Evolutionary conservation across 2,888 invertebrate genomes (phyloP), one percentile per base, ranked within the genome.

Genomic region (Melinaea menophilus): DNA sequence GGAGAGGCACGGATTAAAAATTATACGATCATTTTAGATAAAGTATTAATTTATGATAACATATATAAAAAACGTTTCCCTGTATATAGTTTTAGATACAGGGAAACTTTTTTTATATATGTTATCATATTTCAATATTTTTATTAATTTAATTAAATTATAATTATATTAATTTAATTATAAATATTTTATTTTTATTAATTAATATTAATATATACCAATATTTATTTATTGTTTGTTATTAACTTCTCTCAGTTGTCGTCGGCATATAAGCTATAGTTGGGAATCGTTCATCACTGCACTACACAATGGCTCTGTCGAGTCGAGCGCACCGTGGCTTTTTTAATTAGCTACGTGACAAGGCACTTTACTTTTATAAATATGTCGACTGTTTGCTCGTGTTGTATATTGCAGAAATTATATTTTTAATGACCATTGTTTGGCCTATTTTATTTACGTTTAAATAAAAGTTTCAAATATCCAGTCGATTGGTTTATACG

Each of bases 281-380:
- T 51, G 51, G 31, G 31, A 31, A 51, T 31, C 51, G 51, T 51
- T 51, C 51, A 51, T 51, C 48, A 48, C 3, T 51, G 51, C 51
- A 51, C 51, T 31, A 51, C 31, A 51, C 51, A 51, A 51, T 51
- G 51, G 51, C 51, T 51, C 31, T 51, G 51, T 51, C 31, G 51
- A 51, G 51, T 51, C 51, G 51, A 51, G 51, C 51, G 51, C 31
- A 31, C 9, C 51, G 51, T 31, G 51, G 51, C 51, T 51, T 51
- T 51, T 41, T 51, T 51, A 51, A 51, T 51, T 51, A 51, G 51
- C 51, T 31, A 51, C 51, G 51, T 51, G 51, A 51, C 51, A n/a
- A 31, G 51, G 51, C 51, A 51, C 51, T 51, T 51, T 51, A 51
- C 51, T 51, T 51, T 51, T 51, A 31, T 51, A 31, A 51, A 51